phyloP scores from a whole-genome alignment of 30 jellyfish, hydroid and myxozoan species.

The Hydractinia symbiolongicarpus region DNA sequence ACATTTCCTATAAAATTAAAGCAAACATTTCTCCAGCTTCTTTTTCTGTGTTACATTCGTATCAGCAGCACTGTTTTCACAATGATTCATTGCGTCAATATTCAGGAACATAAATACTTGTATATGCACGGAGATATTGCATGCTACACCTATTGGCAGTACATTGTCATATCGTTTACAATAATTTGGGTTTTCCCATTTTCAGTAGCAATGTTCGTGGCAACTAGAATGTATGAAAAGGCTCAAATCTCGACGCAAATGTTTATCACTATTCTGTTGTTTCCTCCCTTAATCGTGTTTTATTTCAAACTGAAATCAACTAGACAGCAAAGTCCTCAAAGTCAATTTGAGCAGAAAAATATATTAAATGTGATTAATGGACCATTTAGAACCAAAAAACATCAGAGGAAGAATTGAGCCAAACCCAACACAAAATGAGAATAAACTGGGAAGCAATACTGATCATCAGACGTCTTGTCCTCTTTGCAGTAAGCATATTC shows the following conservation, averaged over 20 bases:
- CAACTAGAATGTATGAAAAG: neutral
- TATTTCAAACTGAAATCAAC: neutral
- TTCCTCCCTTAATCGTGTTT: neutral
- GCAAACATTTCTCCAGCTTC: neutral
- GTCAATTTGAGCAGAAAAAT: neutral
- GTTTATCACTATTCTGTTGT: neutral
- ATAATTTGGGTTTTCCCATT: neutral
- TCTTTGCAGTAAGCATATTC: neutral
- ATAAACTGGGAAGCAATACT: constrained; percentile 1
- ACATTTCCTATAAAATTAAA: neutral
- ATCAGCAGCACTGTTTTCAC: neutral
- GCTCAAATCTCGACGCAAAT: neutral
- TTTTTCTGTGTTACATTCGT: neutral
- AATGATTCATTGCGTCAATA: neutral
- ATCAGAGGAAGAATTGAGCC: neutral
- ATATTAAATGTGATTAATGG: neutral
- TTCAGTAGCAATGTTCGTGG: neutral
- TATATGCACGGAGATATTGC: neutral
- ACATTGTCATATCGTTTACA: neutral
- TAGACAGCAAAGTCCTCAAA: neutral
- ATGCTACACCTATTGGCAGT: neutral
- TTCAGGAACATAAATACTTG: neutral
- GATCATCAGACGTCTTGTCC: neutral
- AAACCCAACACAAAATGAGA: neutral
- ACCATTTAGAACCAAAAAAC: neutral